phyloP scores from a whole-genome alignment of 2,113 vertebrate genomes.

The Astur gentilis region DNA sequence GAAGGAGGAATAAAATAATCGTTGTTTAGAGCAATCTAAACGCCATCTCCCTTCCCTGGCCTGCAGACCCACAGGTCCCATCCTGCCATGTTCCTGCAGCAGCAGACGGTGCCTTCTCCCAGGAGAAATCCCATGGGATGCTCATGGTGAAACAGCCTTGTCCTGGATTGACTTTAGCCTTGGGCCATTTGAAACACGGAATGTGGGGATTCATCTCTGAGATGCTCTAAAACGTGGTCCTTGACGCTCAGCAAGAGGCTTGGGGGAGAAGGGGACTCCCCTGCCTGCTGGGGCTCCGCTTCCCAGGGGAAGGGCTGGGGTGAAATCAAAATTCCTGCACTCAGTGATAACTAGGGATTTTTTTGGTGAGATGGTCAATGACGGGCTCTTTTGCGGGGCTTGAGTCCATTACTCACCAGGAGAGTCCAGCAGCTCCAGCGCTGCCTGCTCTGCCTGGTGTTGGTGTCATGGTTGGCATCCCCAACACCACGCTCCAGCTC shows the following conservation, averaged over 20 bases:
- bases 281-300: rapidly evolving
- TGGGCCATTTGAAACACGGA: neutral
- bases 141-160: neutral
- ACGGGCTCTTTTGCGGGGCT: neutral
- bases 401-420: neutral
- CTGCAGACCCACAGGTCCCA: neutral
- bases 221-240: neutral
- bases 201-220: neutral
- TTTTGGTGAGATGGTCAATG: neutral
- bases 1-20: neutral
- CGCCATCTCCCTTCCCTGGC: neutral
- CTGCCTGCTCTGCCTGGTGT: neutral
- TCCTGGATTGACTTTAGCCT: neutral
- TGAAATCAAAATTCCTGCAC: neutral
- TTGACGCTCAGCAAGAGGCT: neutral
- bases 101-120: rapidly evolving
- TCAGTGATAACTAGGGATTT: neutral
- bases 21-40: neutral
- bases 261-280: neutral
- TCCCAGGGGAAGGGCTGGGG: neutral
- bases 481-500: neutral
- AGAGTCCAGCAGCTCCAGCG: rapidly evolving
- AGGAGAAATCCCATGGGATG: neutral
- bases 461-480: rapidly evolving
- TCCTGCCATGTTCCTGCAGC: rapidly evolving